Evolutionary conservation across 2,888 invertebrate genomes (phyloP).

Genomic region (Calameuta filiformis): DNA sequence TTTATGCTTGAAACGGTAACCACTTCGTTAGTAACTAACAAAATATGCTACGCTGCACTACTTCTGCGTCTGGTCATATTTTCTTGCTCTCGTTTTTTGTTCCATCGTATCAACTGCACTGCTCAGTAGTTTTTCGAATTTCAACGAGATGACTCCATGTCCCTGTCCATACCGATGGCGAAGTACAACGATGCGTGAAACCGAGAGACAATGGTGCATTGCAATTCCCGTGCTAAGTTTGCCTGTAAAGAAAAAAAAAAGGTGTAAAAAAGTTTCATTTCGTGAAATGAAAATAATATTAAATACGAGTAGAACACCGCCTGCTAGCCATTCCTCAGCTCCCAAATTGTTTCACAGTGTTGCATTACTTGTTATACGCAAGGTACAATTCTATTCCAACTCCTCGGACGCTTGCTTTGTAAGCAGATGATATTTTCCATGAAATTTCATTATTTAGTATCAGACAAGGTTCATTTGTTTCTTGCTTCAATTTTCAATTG

Average conservation of each 20-base stretch:
- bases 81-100: not conserved
- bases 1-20: not conserved
- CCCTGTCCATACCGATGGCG: not conserved
- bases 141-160: not conserved
- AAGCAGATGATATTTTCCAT: not conserved
- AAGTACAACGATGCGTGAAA: not conserved
- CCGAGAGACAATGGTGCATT: not conserved
- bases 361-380: not conserved
- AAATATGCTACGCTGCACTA: not conserved
- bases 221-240: not conserved
- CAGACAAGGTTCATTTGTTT: not conserved
- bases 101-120: not conserved
- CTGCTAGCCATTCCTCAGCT: conserved; percentile 28
- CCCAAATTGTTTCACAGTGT: conserved; percentile 20
- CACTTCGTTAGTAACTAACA: not conserved
- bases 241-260: not conserved
- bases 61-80: not conserved
- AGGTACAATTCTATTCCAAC: not conserved
- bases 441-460: not conserved
- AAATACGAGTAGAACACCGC: conserved; percentile 30
- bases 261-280: conserved; percentile 38
- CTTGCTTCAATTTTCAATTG: not conserved
- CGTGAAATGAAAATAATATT: conserved; percentile 42
- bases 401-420: not conserved
- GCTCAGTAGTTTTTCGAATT: not conserved